Evolutionary conservation across 2,113 vertebrate genomes (phyloP).

Genomic region (Columbina picui): DNA sequence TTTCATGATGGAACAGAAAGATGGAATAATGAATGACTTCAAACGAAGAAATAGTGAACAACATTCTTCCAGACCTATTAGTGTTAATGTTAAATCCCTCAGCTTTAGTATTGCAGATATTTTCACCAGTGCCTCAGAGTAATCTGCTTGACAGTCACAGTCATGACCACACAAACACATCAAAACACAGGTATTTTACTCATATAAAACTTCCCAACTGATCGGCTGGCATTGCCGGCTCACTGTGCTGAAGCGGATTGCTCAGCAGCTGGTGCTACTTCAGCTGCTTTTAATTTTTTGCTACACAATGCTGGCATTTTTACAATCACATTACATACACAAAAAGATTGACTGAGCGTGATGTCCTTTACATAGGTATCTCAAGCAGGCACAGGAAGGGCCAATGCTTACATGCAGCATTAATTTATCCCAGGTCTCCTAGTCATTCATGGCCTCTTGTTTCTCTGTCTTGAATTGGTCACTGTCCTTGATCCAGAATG

Average conservation of each 20-base stretch:
- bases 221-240: not conserved
- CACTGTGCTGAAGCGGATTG: too few species aligned
- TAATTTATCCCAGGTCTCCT: not conserved
- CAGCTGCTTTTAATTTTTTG: not conserved
- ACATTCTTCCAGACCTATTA: not conserved
- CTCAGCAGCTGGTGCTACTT: not conserved
- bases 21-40: not conserved
- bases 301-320: not conserved
- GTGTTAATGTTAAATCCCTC: not conserved
- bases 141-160: not conserved
- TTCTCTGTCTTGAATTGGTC: not conserved
- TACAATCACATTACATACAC: not conserved
- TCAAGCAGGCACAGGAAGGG: not conserved
- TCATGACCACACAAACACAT: not conserved
- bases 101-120: not conserved
- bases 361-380: not conserved
- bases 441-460: accelerated
- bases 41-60: not conserved
- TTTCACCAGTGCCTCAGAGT: not conserved
- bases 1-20: not conserved
- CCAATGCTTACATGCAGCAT: not conserved
- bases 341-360: not conserved
- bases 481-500: not conserved
- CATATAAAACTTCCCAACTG: not conserved
- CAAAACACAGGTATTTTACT: not conserved